Evolutionary conservation across 2,797 vertebrate species (phyloP).

Genomic region (Molossus alvarezi): DNA sequence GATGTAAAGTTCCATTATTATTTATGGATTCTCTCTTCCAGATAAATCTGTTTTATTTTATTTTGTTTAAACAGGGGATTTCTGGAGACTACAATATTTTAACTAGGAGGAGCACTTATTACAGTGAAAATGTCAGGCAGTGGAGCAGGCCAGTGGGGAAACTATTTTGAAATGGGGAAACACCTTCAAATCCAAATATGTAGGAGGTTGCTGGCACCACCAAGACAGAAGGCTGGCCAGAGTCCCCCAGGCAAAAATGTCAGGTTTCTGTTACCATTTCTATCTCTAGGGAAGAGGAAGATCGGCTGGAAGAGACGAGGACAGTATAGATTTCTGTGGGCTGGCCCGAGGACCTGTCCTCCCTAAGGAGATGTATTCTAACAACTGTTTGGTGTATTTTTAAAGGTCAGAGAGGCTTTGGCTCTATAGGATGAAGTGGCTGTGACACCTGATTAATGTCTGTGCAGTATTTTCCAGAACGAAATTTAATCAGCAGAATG

Average conservation of each 20-base stretch:
- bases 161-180: constrained; percentile 39
- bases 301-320: neutral
- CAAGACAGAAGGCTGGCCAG: constrained; percentile 29
- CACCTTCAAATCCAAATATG: constrained; percentile 53
- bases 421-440: constrained; percentile 85
- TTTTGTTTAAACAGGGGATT: constrained; percentile 32
- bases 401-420: constrained; percentile 86
- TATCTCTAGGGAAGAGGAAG: constrained; percentile 20
- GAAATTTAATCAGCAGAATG: constrained; percentile 87
- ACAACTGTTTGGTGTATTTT: constrained; percentile 85
- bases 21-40: constrained; percentile 59
- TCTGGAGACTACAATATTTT: constrained; percentile 33
- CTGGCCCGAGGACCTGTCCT: constrained; percentile 57
- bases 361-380: constrained; percentile 77
- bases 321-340: constrained; percentile 47
- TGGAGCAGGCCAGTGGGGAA: neutral
- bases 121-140: constrained; percentile 46
- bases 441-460: constrained; percentile 86
- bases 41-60: constrained; percentile 15
- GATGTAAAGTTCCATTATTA: constrained; percentile 23
- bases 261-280: constrained; percentile 33
- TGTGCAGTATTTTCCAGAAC: constrained; percentile 85
- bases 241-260: neutral
- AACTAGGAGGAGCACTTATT: constrained; percentile 23
- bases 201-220: neutral